These are phyloP conservation scores for Merluccius polli DNA, from an alignment of 2,797 vertebrate genomes.

Conservation along the genomic window DNA sequence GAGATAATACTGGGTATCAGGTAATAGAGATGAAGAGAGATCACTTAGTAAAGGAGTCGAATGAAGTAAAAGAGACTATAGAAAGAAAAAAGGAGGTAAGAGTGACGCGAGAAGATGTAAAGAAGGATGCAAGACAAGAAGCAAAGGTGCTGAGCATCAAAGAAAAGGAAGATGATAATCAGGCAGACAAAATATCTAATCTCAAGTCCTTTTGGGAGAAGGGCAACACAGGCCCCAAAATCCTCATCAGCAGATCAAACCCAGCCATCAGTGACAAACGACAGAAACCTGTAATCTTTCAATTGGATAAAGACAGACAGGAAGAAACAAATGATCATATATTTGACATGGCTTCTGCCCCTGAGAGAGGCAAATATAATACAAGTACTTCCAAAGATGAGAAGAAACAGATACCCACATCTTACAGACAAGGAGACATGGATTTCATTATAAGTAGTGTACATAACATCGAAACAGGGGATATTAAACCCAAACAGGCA, in stretches of 20 bases:
- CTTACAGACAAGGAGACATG: slow-evolving; percentile 14
- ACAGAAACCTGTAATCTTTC: slow-evolving; percentile 21
- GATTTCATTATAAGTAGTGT: slow-evolving; percentile 2
- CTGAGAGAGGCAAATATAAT: slow-evolving; percentile 25
- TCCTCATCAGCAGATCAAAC: slow-evolving; percentile 55
- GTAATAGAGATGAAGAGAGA: slow-evolving; percentile 28
- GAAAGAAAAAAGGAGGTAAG: slow-evolving; percentile 19
- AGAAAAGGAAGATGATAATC: slow-evolving; percentile 50
- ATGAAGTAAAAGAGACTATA: slow-evolving; percentile 19
- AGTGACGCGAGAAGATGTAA: slow-evolving; percentile 35
- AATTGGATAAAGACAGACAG: slow-evolving; percentile 28
- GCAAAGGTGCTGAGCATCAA: slow-evolving; percentile 29
- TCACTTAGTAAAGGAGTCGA: slow-evolving; percentile 16
- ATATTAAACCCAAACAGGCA: slow-evolving; percentile 9
- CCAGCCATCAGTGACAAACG: slow-evolving; percentile 33
- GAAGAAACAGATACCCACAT: slow-evolving; percentile 15
- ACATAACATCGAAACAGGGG: slow-evolving; percentile 14
- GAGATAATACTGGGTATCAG: slow-evolving; percentile 26
- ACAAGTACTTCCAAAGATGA: slow-evolving; percentile 18
- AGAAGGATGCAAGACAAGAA: slow-evolving; percentile 7
- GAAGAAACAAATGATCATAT: slow-evolving; percentile 15
- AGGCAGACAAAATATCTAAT: slow-evolving; percentile 68
- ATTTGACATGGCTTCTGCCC: slow-evolving; percentile 21
- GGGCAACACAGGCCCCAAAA: slow-evolving; percentile 57
- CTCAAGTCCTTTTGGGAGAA: slow-evolving; percentile 87